phyloP scores from a whole-genome alignment of 2,888 invertebrate genomes.

The Pyralis farinalis region DNA sequence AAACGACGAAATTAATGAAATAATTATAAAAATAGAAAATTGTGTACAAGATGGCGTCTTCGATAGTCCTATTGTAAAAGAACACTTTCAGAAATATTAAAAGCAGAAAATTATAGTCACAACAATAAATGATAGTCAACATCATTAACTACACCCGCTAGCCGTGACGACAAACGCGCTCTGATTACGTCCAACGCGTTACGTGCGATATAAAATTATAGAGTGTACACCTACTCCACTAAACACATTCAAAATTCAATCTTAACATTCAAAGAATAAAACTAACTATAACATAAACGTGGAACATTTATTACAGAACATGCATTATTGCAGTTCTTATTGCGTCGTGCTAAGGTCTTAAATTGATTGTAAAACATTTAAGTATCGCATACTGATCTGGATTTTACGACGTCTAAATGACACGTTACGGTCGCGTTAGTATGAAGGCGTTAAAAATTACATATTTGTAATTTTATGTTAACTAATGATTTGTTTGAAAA shows the following conservation, averaged over 20 bases:
- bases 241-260: too few species aligned
- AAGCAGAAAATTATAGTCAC: slow-evolving; percentile 5
- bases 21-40: too few species aligned
- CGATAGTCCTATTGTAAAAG: too few species aligned
- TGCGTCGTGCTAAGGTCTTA: not conserved
- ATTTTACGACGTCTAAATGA: slow-evolving; percentile 21
- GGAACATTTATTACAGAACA: too few species aligned
- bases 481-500: slow-evolving; percentile 16
- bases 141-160: slow-evolving; percentile 12
- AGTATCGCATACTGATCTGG: slow-evolving; percentile 2
- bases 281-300: too few species aligned
- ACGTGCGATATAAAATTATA: slow-evolving; percentile 7
- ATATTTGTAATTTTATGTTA: slow-evolving; percentile 23
- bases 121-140: slow-evolving; percentile 10
- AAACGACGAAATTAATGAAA: too few species aligned
- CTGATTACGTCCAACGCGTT: slow-evolving; percentile 9
- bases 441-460: slow-evolving; percentile 21
- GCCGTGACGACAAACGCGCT: slow-evolving; percentile 10
- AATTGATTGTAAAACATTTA: not conserved
- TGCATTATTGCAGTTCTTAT: not conserved
- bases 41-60: too few species aligned
- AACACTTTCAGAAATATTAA: not conserved
- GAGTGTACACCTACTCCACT: not conserved
- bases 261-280: too few species aligned
- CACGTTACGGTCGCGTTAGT: slow-evolving; percentile 19